Evolutionary conservation across 2,888 invertebrate species (phyloP), one percentile per base, ranked within the genome.

Genomic region (Microctonus brassicae): DNA sequence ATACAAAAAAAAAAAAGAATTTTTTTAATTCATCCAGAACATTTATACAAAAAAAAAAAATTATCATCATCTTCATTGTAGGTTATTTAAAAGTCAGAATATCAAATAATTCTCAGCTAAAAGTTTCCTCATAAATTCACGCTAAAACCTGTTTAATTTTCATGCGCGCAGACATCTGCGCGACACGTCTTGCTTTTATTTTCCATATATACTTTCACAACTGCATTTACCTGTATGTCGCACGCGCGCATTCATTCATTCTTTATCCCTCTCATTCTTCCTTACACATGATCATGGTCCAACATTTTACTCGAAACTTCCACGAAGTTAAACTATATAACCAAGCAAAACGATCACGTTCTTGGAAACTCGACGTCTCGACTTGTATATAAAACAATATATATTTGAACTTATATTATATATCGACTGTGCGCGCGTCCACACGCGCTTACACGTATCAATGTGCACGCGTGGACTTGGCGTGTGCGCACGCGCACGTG

Each of bases 341-440:
- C 13, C 39, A 39, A 7, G n/a, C n/a, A 2, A 36, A 36, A n/a
- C n/a, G n/a, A 39, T 13, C 39, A 39, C 39, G 39, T 39, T 39
- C 39, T 39, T 39, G 39, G 13, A 13, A 39, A 39, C 39, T 39
- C 13, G 13, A n/a, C 39, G 13, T n/a, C 39, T 39, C n/a, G n/a
- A 39, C 39, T 39, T 39, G 39, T n/a, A n/a, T 47, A 47, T 47
- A 47, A 47, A 47, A 47, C 47, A 47, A 47, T 47, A 47, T 47
- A 47, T 47, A n/a, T n/a, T n/a, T n/a, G n/a, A n/a, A n/a, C n/a
- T n/a, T n/a, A n/a, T 47, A 17, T n/a, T n/a, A 47, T 17, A 17
- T 47, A 47, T 47, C 47, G 17, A 47, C 47, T 17, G 17, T 47
- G 20, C 47, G 47, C 17, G 17, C 1, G 36, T 36, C 36, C 10